Percentiles rank a stretch among this genome's conserved stretches.
These are phyloP conservation scores for Caenorhabditis angaria DNA, from an alignment of 2,888 invertebrate species.

Conservation along the genomic window DNA sequence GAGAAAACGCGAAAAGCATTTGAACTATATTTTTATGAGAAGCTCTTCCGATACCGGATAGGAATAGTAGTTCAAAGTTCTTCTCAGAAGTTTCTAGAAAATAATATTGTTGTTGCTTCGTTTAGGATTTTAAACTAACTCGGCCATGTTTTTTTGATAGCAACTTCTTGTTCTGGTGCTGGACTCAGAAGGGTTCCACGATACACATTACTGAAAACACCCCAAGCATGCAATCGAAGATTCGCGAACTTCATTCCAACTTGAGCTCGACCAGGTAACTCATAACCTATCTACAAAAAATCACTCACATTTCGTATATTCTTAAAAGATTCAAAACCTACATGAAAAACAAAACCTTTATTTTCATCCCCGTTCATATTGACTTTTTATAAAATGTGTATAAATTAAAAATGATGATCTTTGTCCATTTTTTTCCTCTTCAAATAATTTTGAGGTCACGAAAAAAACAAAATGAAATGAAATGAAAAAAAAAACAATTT, in stretches of 20 bases:
- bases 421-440: too few relatives aligned
- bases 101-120: too few relatives aligned
- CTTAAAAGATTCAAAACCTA: neutral
- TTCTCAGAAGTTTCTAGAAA: slow-evolving; percentile 39
- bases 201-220: slow-evolving; percentile 53
- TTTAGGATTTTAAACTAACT: slow-evolving; percentile 18
- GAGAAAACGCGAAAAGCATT: slow-evolving; percentile 55
- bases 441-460: too few relatives aligned
- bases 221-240: slow-evolving; percentile 47
- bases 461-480: too few relatives aligned
- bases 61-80: slow-evolving; percentile 51
- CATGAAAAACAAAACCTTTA: slow-evolving; percentile 42
- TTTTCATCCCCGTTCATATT: slow-evolving; percentile 35
- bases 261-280: slow-evolving; percentile 40
- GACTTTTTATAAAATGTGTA: neutral
- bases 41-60: slow-evolving; percentile 48
- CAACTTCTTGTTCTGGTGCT: slow-evolving; percentile 48
- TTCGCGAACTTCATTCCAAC: slow-evolving; percentile 42
- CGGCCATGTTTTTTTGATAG: slow-evolving; percentile 65
- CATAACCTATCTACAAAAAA: slow-evolving; percentile 36
- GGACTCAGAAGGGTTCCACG: slow-evolving; percentile 41
- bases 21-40: slow-evolving; percentile 60
- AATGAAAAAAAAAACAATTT: neutral
- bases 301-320: neutral
- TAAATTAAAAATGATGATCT: neutral